Conservation (phyloP, 2,888 invertebrate species). For the Masnerella sp. region DNA sequence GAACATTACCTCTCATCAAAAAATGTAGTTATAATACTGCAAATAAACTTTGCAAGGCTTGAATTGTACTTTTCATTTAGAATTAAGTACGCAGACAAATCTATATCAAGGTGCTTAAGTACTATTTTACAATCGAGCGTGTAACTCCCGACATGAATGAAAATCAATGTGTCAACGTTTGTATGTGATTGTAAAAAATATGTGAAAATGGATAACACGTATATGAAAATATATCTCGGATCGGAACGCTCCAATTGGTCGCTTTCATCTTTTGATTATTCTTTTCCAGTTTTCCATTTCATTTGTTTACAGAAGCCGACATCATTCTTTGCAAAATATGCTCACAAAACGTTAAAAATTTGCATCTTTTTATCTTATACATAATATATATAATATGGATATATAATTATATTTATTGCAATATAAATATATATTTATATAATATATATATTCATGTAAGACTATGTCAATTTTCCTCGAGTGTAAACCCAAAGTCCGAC, state of each 20-base stretch:
- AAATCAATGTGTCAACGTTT: slow-evolving; percentile 5
- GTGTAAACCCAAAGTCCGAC: slow-evolving; percentile 69
- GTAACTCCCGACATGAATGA: slow-evolving; percentile 63
- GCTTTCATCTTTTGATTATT: slow-evolving; percentile 2
- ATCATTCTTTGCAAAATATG: slow-evolving; percentile 47
- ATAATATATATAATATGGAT: slow-evolving; percentile 3
- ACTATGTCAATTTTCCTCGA: too few relatives aligned
- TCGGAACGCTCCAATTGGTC: slow-evolving; percentile 26
- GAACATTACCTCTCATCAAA: background rate
- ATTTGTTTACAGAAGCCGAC: slow-evolving; percentile 35
- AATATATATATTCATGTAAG: too few relatives aligned
- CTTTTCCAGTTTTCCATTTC: slow-evolving; percentile 4
- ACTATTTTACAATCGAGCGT: slow-evolving; percentile 70
- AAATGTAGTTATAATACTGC: background rate
- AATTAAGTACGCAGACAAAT: slow-evolving; percentile 51
- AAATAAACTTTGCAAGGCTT: slow-evolving; percentile 2
- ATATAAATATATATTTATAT: too few relatives aligned
- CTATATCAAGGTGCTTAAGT: slow-evolving; percentile 68
- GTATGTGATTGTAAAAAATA: background rate
- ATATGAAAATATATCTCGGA: slow-evolving; percentile 40
- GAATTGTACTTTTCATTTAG: slow-evolving; percentile 8
- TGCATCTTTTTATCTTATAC: background rate
- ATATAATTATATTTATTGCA: too few relatives aligned
- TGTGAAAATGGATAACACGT: slow-evolving; percentile 19
- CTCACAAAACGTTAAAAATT: slow-evolving; percentile 18